Evolutionary conservation across 2,113 vertebrate species (phyloP), one percentile per base, ranked within the genome.

Genomic region (Anguilla japonica): DNA sequence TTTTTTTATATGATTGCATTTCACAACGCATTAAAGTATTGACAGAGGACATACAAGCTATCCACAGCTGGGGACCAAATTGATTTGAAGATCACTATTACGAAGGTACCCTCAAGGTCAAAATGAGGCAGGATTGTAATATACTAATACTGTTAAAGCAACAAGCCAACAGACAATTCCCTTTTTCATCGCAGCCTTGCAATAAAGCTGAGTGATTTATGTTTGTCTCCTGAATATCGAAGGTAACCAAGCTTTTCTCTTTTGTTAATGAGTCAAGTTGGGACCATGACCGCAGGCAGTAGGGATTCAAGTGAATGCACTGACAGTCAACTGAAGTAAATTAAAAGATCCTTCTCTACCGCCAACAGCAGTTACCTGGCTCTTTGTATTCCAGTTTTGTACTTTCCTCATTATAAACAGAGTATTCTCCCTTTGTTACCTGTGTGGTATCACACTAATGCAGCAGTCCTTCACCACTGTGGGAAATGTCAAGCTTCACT

Each of bases 231-330:
- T 2, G 26, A 5, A 34, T 75, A 75, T 75, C 11, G 26, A 29
- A 34, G 71, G 16, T 34, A 75, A 34, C 71, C n/a, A n/a, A 75
- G 26, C 71, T 26, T 29, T 75, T 75, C 71, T 29, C 9, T 75
- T 75, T 75, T 75, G 71, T 75, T 75, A 75, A 75, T 75, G 71
- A 75, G 26, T 75, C 26, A n/a, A 75, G n/a, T 34, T n/a, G 71
- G 71, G 71, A 75, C 71, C 71, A 75, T 34, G n/a, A 75, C 26
- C 71, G 26, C 71, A 75, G 71, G n/a, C 71, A 34, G 71, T 75
- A n/a, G 71, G 71, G 71, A 75, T 75, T 75, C n/a, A 75, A 75
- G 71, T 34, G n/a, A 75, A 75, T 13, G 71, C 9, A 75, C n/a
- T 13, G 71, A 75, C 71, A 75, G n/a, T 75, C 71, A n/a, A 29